Evolutionary conservation across 2,113 vertebrate species (phyloP), one percentile per base, ranked within the genome.

Genomic region (Pterocles orientalis): DNA sequence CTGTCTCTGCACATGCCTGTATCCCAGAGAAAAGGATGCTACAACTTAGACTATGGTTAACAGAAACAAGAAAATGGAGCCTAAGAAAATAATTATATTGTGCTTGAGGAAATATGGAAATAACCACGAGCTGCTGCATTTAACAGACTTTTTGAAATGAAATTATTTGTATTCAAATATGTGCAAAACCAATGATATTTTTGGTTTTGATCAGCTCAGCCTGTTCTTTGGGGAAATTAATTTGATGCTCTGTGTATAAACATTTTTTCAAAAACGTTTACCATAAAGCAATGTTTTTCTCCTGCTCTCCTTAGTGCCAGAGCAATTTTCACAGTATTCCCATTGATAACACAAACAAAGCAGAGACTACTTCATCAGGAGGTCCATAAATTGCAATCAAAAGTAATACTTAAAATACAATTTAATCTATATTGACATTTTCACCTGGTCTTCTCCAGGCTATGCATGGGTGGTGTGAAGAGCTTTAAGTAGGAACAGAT

Each of bases 141-240:
- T 88, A 94, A 80, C 62, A 86, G 69, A 47, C 72, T 84, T 91
- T n/a, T 53, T 31, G 53, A 88, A 95, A 96, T 80, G 6, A 83
- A 94, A 95, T 96, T 91, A 94, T 93, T 95, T 93, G 88, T 91
- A 95, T 93, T 96, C 94, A 93, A 61, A 72, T 89, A 71, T 17
- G 92, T 68, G 80, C 92, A 92, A 88, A 96, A 76, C 72, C 92
- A 76, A 79, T 50, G 86, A 96, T 92, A 68, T 50, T 96, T 93
- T 72, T 79, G 36, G 84, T 43, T 96, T 94, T 95, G 95, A 95
- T 92, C 94, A 95, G 77, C 86, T 88, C 90, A 86, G 73, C 50
- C 53, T 79, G 83, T 33, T 96, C 95, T 96, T 95, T 34, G 61
- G 95, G 94, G 95, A 95, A 95, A 93, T 97, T 93, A 96, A 96